These are phyloP conservation scores for Pseudonaja textilis DNA, from an alignment of 2,113 vertebrate species.

Conservation along the genomic window DNA sequence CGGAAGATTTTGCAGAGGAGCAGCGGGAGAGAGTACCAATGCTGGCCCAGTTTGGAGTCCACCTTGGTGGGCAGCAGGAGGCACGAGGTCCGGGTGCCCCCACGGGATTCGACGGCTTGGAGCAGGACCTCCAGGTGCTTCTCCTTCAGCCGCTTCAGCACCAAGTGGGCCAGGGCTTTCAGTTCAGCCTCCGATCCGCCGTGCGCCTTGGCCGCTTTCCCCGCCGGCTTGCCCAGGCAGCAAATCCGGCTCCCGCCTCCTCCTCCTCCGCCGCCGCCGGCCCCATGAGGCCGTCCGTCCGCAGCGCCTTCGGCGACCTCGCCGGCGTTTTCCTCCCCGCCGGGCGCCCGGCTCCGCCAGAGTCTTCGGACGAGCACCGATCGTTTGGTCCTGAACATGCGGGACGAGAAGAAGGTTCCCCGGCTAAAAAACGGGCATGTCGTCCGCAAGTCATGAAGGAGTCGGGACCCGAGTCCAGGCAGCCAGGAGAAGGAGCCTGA, in stretches of 20 bases:
- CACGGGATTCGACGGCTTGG: slow-evolving; percentile 92
- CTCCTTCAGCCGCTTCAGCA: slow-evolving; percentile 91
- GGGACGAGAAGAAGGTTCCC: slow-evolving; percentile 88
- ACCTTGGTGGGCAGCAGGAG: slow-evolving; percentile 86
- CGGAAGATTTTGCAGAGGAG: slow-evolving; percentile 95
- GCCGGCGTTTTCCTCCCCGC: slow-evolving; percentile 51
- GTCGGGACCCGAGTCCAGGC: slow-evolving; percentile 87
- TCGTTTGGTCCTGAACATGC: slow-evolving; percentile 99
- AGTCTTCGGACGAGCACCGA: slow-evolving; percentile 97
- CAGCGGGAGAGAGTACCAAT: slow-evolving; percentile 87
- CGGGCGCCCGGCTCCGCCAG: slow-evolving; percentile 94
- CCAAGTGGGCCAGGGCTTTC: slow-evolving; percentile 89
- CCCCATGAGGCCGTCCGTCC: neutral
- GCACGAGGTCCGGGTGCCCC: slow-evolving; percentile 87
- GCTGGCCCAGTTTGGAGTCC: slow-evolving; percentile 86
- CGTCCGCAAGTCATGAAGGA: slow-evolving; percentile 98
- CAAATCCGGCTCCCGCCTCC: slow-evolving; percentile 76
- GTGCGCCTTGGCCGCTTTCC: slow-evolving; percentile 62
- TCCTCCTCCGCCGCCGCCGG: slow-evolving; percentile 21
- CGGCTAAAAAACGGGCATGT: slow-evolving; percentile 96
- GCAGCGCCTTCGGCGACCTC: neutral
- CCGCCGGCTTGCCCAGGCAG: neutral
- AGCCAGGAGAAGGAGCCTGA: slow-evolving; percentile 68
- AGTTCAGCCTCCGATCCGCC: slow-evolving; percentile 85
- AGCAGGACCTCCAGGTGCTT: slow-evolving; percentile 90